Conservation (phyloP, 2,888 invertebrate genomes). For the Brenthis daphne region DNA sequence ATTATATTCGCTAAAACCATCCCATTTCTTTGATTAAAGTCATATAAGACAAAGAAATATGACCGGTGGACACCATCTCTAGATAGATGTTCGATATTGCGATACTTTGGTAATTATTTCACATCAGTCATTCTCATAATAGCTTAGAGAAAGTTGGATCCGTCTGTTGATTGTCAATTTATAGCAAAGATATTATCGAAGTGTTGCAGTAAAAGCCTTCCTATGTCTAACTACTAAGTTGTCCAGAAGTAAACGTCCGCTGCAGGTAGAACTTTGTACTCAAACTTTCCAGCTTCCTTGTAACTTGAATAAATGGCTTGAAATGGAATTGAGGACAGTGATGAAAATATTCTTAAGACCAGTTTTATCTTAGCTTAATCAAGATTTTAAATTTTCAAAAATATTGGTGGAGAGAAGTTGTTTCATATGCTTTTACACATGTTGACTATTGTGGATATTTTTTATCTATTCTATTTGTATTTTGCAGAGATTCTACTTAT, state of each 20-base stretch:
- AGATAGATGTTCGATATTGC: background rate
- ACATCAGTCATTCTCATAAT: conserved; percentile 21
- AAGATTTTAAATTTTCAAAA: background rate
- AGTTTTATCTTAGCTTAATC: conserved; percentile 8
- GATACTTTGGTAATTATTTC: background rate
- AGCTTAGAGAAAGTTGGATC: conserved; percentile 19
- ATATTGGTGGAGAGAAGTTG: no score
- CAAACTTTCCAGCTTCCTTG: conserved; percentile 17
- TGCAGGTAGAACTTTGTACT: conserved; percentile 38
- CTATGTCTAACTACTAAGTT: conserved; percentile 40
- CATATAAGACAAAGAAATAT: background rate
- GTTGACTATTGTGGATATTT: no score
- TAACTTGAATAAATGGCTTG: conserved; percentile 27
- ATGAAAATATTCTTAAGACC: conserved; percentile 7
- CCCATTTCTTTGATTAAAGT: no score
- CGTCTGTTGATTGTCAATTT: conserved; percentile 43
- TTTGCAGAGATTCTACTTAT: no score
- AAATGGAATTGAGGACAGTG: conserved; percentile 21
- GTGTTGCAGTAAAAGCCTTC: conserved; percentile 43
- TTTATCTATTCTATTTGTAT: no score
- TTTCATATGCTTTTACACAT: no score
- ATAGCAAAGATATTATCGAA: conserved; percentile 36
- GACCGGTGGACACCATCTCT: background rate
- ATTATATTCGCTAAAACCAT: no score
- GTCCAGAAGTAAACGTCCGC: conserved; percentile 33